Evolutionary conservation across 2,888 invertebrate genomes (phyloP), one percentile per base, ranked within the genome.

Genomic region (Pterobdella sp.): DNA sequence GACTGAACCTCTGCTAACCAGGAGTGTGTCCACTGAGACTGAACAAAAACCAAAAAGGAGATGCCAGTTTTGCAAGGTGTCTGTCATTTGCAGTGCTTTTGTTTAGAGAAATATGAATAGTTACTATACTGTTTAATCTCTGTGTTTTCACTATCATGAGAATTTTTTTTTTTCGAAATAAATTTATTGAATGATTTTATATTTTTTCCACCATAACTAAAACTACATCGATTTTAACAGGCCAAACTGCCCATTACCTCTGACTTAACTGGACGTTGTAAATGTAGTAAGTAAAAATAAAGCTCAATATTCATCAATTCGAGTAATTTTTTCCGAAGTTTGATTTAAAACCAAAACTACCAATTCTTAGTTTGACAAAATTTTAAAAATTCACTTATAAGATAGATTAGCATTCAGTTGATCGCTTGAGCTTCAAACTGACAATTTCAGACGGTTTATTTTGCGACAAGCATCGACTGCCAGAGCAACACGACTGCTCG

Each of bases 401-500:
- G n/a, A n/a, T n/a, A n/a, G n/a, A n/a, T n/a, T n/a, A n/a, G n/a
- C 66, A 7, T 63, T 10, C 64, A 26, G 7, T 10, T 26, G n/a
- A 7, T 63, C 31, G 14, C 64, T 29, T 10, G 14, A 29, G 7
- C 63, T 26, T 32, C 32, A 4, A 7, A 7, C 65, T 32, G n/a
- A 31, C 65, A 18, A 3, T 78, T 79, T 26, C 79, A 83, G 82
- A 80, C 73, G 79, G 78, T 76, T 79, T 83, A 35, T 83, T 81
- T 76, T 83, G 83, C 76, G 80, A 81, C 29, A 75, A 81, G 64
- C 83, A 83, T 75, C 79, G 83, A 67, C 78, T 83, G 66, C 82
- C 83, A 10, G 83, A 83, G 76, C 80, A 81, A 72, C 83, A 83
- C 77, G 78, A 80, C 70, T 83, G 83, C 77, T 77, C 78, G 34